Evolutionary conservation across 2,797 vertebrate species (phyloP).

Genomic region (Masticophis lateralis): DNA sequence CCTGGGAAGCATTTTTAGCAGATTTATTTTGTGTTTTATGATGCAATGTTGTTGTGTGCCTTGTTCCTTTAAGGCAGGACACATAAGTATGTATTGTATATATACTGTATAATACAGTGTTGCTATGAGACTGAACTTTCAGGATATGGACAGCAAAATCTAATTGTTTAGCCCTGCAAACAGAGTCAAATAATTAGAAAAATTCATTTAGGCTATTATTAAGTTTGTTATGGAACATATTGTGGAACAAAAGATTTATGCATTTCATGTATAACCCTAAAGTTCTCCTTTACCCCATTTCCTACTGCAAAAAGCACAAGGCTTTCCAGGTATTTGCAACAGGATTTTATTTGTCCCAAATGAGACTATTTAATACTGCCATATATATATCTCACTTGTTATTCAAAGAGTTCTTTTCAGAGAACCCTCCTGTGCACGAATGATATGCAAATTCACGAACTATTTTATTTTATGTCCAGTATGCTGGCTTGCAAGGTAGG

Average conservation of each 20-base stretch:
- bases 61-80: not conserved
- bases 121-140: not conserved
- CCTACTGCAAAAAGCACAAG: not conserved
- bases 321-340: not conserved
- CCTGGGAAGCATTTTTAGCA: not conserved
- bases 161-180: not conserved
- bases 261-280: not conserved
- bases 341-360: not conserved
- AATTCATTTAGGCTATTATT: not conserved
- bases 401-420: not conserved
- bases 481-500: not conserved
- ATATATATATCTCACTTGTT: not conserved
- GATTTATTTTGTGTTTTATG: not conserved
- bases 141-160: not conserved
- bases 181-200: not conserved
- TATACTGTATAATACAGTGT: not conserved
- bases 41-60: not conserved
- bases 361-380: not conserved
- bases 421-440: not conserved
- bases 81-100: not conserved
- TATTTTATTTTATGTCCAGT: not conserved
- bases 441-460: not conserved
- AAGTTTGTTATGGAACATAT: not conserved
- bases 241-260: not conserved
- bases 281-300: not conserved